Evolutionary conservation across 1,140 invertebrate genomes (phyloP).

Genomic region (Glomeris maerens): DNA sequence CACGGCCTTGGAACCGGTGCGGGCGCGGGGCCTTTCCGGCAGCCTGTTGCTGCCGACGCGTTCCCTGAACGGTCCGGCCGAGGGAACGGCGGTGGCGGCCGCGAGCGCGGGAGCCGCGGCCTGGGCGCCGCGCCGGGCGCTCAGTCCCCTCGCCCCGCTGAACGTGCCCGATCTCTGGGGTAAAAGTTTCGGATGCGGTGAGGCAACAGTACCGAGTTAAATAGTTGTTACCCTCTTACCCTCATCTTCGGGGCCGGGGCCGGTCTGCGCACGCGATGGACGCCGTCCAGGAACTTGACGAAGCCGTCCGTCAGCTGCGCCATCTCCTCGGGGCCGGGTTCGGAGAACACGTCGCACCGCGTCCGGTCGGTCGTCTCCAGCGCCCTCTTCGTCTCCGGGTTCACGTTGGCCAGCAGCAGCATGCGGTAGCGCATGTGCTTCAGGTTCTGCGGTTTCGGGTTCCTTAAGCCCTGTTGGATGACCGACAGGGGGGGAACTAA

Average conservation of each 20-base stretch:
- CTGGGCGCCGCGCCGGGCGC: constrained; percentile 7
- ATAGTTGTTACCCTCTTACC: constrained; percentile 6
- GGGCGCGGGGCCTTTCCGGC: constrained; percentile 56
- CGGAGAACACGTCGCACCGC: constrained; percentile 61
- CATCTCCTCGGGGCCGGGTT: constrained; percentile 45
- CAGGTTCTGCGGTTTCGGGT: constrained; percentile 41
- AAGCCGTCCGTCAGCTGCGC: constrained; percentile 52
- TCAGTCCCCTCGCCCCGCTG: constrained; percentile 9
- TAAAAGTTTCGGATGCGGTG: constrained; percentile 17
- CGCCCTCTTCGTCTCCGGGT: constrained; percentile 32
- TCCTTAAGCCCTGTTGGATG: too few relatives aligned
- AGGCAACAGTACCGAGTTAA: not conserved
- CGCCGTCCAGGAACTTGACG: constrained; percentile 69
- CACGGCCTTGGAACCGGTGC: constrained; percentile 50
- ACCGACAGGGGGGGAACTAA: too few relatives aligned
- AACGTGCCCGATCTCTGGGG: constrained; percentile 16
- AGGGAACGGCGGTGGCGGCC: not conserved
- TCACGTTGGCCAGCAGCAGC: constrained; percentile 58
- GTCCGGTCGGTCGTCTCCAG: constrained; percentile 31
- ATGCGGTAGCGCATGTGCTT: constrained; percentile 93
- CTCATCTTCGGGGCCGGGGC: constrained; percentile 26
- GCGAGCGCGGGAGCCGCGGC: not conserved
- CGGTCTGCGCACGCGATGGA: constrained; percentile 74
- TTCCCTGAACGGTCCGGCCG: constrained; percentile 47
- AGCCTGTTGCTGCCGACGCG: constrained; percentile 68